Base-by-base conservation (phyloP, 1,140 invertebrate genomes). In the Rhagoletis pomonella region DNA sequence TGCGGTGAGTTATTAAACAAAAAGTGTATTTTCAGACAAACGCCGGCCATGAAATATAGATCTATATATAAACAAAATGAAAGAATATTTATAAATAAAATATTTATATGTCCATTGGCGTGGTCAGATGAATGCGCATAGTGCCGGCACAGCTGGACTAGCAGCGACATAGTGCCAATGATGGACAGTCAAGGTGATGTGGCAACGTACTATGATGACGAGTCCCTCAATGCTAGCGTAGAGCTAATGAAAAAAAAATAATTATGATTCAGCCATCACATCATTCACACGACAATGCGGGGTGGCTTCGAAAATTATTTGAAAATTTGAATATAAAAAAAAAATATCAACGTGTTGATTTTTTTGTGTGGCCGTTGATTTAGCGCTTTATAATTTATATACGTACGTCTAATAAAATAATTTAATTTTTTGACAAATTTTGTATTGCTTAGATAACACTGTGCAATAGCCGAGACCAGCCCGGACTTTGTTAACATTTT, bases 171-270 rank as follows among this genome's bases (percentile, higher is more conserved):
- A 58, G 6, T 6, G 47, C 73, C 55, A 44, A 81, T 81, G 73
- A 81, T 55, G 73, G 73, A 55, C 7, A 55, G 73, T 50, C 73
- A 81, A 81, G 73, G 47, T 81, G 73, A 55, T 50, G 17, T 19
- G n/a, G 5, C 73, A 81, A 73, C n/a, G 44, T 29, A 29, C 29
- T 29, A 29, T 29, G 29, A 29, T 55, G 50, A 81, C 47, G 42
- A n/a, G n/a, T 55, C 6, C 47, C 44, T 58, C 5, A 50, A 50
- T 17, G n/a, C 47, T 12, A 14, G 55, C 10, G 47, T 50, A 19
- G 44, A 9, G 14, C 58, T 44, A 42, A 17, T 3, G 10, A 55
- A 81, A 81, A 81, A 29, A 29, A 29, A 29, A 29, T 0, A 29
- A 29, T 29, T 29, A 29, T 81, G 73, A 81, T n/a, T 81, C 73